A percentile compares a stretch with the other conserved stretches of the same genome.
Evolutionary conservation across 2,797 vertebrate genomes (phyloP).

Genomic region (Phrynocephalus vlangalii): DNA sequence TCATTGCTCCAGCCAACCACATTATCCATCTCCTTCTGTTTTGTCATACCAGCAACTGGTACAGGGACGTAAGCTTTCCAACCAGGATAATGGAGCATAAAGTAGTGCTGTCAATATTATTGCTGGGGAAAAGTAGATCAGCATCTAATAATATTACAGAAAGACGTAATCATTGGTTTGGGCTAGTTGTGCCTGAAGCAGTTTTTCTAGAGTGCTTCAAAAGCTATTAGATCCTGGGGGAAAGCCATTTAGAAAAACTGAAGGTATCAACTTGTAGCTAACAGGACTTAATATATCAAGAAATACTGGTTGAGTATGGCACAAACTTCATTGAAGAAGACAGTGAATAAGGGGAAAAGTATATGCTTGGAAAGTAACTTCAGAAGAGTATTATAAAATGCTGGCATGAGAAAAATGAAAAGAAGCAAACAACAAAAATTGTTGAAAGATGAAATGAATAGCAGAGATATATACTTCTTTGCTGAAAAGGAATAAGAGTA

Average conservation of each 20-base stretch:
- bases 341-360: background rate
- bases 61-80: background rate
- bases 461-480: constrained; percentile 3
- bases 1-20: too few species aligned
- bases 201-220: background rate
- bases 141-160: background rate
- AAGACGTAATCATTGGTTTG: background rate
- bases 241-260: background rate
- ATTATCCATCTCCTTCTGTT: too few species aligned
- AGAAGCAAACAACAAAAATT: background rate
- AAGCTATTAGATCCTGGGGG: background rate
- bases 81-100: background rate
- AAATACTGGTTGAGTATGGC: background rate
- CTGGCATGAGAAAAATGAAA: background rate
- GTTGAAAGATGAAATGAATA: constrained; percentile 19
- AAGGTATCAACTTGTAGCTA: background rate
- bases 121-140: background rate
- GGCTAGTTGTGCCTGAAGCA: background rate
- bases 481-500: background rate
- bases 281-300: background rate
- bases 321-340: background rate
- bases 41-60: background rate
- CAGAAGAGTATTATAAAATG: background rate
- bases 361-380: background rate
- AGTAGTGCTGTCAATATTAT: background rate